phyloP scores from a whole-genome alignment of 1,140 invertebrate genomes.

The Atta cephalotes region DNA sequence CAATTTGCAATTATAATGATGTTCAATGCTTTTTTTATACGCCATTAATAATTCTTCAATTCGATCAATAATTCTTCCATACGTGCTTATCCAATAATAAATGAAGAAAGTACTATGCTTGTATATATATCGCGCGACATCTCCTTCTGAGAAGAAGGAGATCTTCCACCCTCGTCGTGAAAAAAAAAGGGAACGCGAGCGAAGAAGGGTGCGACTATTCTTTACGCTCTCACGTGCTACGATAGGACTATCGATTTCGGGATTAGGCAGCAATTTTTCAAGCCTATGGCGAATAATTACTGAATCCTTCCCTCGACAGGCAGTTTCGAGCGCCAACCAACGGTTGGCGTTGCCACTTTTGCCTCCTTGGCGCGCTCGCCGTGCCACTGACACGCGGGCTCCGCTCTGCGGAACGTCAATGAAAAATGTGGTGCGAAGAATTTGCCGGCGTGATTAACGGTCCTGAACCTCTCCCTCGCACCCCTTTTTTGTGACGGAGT shows the following conservation, averaged over 20 bases:
- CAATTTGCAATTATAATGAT: not conserved
- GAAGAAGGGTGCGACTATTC: slow-evolving; percentile 65
- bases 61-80: not conserved
- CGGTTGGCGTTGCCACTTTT: slow-evolving; percentile 57
- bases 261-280: slow-evolving; percentile 85
- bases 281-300: slow-evolving; percentile 84
- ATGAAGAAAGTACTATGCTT: slow-evolving; percentile 8
- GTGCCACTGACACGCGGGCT: slow-evolving; percentile 62
- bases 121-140: slow-evolving; percentile 30
- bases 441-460: slow-evolving; percentile 67
- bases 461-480: not conserved
- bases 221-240: slow-evolving; percentile 70
- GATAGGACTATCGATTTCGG: slow-evolving; percentile 79
- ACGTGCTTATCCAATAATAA: slow-evolving; percentile 10
- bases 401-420: slow-evolving; percentile 62
- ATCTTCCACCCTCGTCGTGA: slow-evolving; percentile 42
- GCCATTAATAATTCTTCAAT: not conserved
- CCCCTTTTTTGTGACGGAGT: slow-evolving; percentile 40
- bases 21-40: not conserved
- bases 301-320: slow-evolving; percentile 75
- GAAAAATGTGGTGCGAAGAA: slow-evolving; percentile 64
- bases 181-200: slow-evolving; percentile 67
- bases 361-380: slow-evolving; percentile 54
- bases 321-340: slow-evolving; percentile 67
- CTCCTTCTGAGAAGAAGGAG: slow-evolving; percentile 16